These are phyloP conservation scores for Cancer borealis DNA, from an alignment of 2,888 invertebrate genomes.

Conservation along the genomic window DNA sequence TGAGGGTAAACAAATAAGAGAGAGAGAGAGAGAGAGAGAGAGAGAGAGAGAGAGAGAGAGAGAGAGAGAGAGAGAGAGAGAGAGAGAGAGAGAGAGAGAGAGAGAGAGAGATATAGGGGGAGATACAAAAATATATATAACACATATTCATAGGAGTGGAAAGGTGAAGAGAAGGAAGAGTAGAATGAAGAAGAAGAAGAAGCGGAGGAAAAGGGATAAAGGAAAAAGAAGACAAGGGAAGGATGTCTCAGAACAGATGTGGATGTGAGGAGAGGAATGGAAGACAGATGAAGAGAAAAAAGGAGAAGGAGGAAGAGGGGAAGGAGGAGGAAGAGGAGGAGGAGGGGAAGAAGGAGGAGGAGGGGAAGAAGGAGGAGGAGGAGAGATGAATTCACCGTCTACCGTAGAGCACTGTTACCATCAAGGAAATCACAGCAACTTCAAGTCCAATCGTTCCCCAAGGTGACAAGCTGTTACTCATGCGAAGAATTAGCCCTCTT, in stretches of 20 bases:
- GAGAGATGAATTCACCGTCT: neutral
- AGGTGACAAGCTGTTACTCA: neutral
- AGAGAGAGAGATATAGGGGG: too few species aligned
- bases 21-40: neutral
- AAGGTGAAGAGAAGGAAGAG: neutral
- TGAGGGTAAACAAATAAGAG: too few species aligned
- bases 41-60: constrained; percentile 14
- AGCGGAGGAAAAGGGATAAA: neutral
- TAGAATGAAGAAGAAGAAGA: neutral
- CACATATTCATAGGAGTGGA: too few species aligned
- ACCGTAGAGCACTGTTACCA: neutral
- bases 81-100: constrained; percentile 14
- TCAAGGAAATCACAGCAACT: neutral
- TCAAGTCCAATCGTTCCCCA: neutral
- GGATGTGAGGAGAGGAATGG: neutral
- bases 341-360: neutral
- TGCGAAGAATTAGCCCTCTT: neutral
- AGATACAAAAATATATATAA: too few species aligned
- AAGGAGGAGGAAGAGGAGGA: neutral
- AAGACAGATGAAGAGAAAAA: neutral
- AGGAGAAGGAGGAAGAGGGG: neutral
- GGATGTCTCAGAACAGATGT: neutral
- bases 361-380: neutral
- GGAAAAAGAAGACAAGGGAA: neutral
- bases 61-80: neutral